Evolutionary conservation across 2,113 vertebrate species (phyloP).

Genomic region (Rattus rattus): DNA sequence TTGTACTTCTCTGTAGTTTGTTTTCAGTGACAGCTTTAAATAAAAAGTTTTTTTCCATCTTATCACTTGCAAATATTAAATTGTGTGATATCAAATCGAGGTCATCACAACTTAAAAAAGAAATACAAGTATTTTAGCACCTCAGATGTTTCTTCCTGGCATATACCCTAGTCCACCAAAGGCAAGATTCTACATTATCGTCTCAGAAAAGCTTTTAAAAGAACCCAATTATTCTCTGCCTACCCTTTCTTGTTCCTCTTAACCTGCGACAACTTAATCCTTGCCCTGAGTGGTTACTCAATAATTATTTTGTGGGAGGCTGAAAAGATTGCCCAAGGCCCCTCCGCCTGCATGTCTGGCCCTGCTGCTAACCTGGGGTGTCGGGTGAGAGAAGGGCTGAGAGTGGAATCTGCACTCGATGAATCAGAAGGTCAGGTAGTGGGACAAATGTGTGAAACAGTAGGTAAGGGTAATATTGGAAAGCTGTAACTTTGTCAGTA

Average conservation of each 20-base stretch:
- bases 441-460: constrained; percentile 47
- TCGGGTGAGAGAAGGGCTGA: constrained; percentile 41
- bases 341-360: constrained; percentile 74
- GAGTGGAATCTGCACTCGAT: constrained; percentile 22
- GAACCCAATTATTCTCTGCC: constrained; percentile 64
- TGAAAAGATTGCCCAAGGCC: constrained; percentile 74
- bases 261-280: constrained; percentile 77
- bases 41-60: background rate
- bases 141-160: constrained; percentile 21
- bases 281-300: constrained; percentile 75
- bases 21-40: background rate
- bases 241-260: constrained; percentile 65
- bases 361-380: constrained; percentile 63
- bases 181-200: constrained; percentile 7
- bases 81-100: background rate
- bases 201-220: constrained; percentile 60
- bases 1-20: background rate
- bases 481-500: constrained; percentile 19
- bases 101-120: background rate
- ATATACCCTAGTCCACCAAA: constrained; percentile 14
- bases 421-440: constrained; percentile 63
- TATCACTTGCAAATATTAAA: background rate
- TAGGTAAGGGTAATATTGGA: constrained; percentile 53
- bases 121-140: constrained; percentile 3
- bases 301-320: constrained; percentile 80